Conservation (phyloP, 2,113 vertebrate genomes). For the Rallus limicola region DNA sequence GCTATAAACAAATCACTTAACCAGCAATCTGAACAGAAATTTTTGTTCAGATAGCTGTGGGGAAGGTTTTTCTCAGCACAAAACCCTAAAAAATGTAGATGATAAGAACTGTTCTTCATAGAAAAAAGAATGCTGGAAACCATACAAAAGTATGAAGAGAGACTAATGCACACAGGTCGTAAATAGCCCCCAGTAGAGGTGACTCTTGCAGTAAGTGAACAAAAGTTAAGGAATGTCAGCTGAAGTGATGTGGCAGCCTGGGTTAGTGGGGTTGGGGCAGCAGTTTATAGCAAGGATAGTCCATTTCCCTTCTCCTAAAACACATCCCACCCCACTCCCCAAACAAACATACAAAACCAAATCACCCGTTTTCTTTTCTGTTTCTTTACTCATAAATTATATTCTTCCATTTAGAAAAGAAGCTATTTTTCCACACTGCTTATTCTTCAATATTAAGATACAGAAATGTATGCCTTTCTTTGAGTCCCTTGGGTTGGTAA, state of each 20-base stretch:
- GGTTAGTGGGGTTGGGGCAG: neutral
- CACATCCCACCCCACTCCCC: fast-evolving
- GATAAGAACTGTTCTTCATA: neutral
- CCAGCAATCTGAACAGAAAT: neutral
- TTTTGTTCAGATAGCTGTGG: neutral
- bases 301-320: neutral
- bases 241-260: neutral
- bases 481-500: neutral
- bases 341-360: neutral
- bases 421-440: neutral
- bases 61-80: neutral
- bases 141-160: neutral
- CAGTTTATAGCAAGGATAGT: neutral
- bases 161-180: neutral
- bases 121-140: neutral
- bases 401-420: neutral
- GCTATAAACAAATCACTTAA: neutral
- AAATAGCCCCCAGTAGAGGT: neutral
- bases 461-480: neutral
- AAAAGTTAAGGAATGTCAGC: neutral
- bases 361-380: neutral
- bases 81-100: neutral
- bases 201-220: neutral
- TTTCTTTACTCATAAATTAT: neutral
- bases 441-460: neutral